Evolutionary conservation across 2,888 invertebrate genomes (phyloP).

Genomic region (Tipula helvola): DNA sequence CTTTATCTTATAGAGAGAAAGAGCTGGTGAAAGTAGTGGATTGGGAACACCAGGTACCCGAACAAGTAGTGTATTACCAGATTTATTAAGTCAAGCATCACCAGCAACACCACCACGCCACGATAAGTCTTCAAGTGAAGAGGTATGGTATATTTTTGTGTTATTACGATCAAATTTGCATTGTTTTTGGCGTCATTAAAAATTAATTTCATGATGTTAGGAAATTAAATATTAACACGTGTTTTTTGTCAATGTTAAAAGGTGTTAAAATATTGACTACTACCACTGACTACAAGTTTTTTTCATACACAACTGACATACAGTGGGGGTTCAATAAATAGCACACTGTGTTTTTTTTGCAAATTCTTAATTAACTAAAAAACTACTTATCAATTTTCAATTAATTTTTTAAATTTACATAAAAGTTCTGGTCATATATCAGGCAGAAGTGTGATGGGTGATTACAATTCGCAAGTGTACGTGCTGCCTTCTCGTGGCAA

Average conservation of each 20-base stretch:
- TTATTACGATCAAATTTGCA: not conserved
- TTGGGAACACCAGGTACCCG: conserved; percentile 56
- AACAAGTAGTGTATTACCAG: conserved; percentile 88
- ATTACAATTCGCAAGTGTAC: too few relatives aligned
- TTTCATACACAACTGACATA: not conserved
- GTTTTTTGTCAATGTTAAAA: not conserved
- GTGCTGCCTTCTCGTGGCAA: too few relatives aligned
- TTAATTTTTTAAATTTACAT: too few relatives aligned
- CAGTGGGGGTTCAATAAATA: too few relatives aligned
- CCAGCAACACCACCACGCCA: conserved; percentile 76
- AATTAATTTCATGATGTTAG: not conserved
- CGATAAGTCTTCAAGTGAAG: conserved; percentile 90
- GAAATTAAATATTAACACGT: not conserved
- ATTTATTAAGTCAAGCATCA: conserved; percentile 81
- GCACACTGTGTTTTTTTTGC: too few relatives aligned
- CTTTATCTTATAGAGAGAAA: conserved; percentile 22
- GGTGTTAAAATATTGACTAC: not conserved
- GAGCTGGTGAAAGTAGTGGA: conserved; percentile 36
- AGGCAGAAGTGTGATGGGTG: too few relatives aligned
- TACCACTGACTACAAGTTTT: not conserved
- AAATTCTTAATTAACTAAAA: too few relatives aligned
- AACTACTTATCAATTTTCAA: too few relatives aligned
- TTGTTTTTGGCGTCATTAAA: not conserved
- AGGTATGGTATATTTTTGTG: conserved; percentile 50
- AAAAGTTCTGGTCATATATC: too few relatives aligned